phyloP scores from a whole-genome alignment of 2,113 vertebrate genomes.

The Oreochromis niloticus region DNA sequence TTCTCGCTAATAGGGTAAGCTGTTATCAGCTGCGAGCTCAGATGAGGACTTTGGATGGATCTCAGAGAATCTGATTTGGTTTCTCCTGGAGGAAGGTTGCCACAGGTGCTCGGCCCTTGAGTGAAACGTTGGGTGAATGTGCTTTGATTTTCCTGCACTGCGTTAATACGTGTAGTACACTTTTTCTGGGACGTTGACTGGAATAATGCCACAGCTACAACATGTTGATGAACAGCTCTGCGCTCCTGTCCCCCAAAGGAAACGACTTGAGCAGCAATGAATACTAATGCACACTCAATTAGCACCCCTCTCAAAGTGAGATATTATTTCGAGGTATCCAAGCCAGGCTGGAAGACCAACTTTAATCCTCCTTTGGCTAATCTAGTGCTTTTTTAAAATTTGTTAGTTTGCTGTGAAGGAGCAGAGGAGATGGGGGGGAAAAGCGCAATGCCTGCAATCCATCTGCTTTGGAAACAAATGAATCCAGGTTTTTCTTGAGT shows the following conservation, averaged over 20 bases:
- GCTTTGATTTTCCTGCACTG: slow-evolving; percentile 9
- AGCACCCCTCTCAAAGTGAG: slow-evolving; percentile 44
- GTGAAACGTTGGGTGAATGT: not conserved
- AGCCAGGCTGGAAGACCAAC: not conserved
- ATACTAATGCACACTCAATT: slow-evolving; percentile 63
- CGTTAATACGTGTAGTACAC: slow-evolving; percentile 22
- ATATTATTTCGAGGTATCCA: slow-evolving; percentile 31
- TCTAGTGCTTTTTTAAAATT: slow-evolving; percentile 34
- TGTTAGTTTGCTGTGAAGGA: slow-evolving; percentile 10
- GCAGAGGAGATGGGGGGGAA: not conserved
- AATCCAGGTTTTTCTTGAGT: slow-evolving; percentile 48
- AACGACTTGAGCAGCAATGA: slow-evolving; percentile 45
- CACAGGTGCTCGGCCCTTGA: not conserved
- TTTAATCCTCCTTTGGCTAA: slow-evolving; percentile 28
- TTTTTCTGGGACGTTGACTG: slow-evolving; percentile 19
- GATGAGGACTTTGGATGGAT: not conserved
- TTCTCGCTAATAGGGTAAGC: not conserved
- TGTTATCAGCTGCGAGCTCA: not conserved
- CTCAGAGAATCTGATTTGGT: not conserved
- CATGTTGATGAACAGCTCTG: slow-evolving; percentile 27
- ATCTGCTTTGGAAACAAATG: slow-evolving; percentile 54
- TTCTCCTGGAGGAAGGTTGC: not conserved
- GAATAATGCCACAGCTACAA: slow-evolving; percentile 17
- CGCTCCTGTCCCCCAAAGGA: slow-evolving; percentile 30
- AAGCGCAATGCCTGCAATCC: slow-evolving; percentile 21